A percentile compares a stretch with the other conserved stretches of the same genome.
These are phyloP conservation scores for Catagonus wagneri DNA, from an alignment of 2,113 vertebrate species.

Conservation along the genomic window DNA sequence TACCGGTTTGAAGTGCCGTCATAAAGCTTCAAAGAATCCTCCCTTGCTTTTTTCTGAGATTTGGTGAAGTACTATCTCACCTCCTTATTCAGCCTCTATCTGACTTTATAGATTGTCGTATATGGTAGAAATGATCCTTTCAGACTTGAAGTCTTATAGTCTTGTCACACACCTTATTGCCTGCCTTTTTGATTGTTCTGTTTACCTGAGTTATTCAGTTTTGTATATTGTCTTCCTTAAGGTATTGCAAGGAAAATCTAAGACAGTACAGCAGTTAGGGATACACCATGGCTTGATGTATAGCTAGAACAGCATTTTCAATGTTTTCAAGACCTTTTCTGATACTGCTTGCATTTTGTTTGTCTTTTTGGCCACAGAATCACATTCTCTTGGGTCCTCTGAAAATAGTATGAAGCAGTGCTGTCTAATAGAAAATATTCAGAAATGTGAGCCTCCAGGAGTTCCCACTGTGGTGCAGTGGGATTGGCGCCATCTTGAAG, in stretches of 20 bases:
- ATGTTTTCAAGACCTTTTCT: not conserved
- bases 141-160: not conserved
- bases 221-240: conserved; percentile 32
- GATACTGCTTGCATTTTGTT: not conserved
- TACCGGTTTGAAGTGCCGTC: not conserved
- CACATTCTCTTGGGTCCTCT: not conserved
- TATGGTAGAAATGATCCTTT: not conserved
- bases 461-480: too few relatives aligned
- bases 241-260: not conserved
- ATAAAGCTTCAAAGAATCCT: conserved; percentile 16
- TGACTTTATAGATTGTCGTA: conserved; percentile 9
- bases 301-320: not conserved
- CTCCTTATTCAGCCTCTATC: not conserved
- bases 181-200: not conserved
- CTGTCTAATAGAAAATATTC: not conserved
- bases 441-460: not conserved
- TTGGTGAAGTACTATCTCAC: not conserved
- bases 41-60: not conserved
- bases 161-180: not conserved
- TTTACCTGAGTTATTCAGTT: conserved; percentile 47
- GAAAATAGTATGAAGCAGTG: not conserved
- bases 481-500: too few relatives aligned
- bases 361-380: conserved; percentile 1
- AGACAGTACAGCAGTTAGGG: not conserved
- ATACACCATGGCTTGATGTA: not conserved